A percentile compares a stretch with the other conserved stretches of the same genome.
phyloP scores from a whole-genome alignment of 1,140 invertebrate genomes.

The Drosophila nigrodunni region DNA sequence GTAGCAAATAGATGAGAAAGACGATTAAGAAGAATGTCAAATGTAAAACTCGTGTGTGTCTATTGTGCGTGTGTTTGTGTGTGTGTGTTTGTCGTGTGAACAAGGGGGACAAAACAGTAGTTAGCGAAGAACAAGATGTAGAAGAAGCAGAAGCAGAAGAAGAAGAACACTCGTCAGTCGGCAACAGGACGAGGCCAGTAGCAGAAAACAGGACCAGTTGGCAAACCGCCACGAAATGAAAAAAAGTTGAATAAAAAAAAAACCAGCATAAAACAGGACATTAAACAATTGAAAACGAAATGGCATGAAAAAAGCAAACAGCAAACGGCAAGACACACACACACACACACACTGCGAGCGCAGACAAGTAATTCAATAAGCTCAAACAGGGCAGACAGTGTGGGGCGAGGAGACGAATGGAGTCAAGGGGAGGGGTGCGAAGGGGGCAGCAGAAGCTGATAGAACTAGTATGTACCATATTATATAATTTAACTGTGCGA shows the following conservation, averaged over 20 bases:
- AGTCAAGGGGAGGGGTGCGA: background rate
- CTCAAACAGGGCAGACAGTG: constrained; percentile 26
- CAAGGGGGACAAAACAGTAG: constrained; percentile 7
- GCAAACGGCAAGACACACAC: constrained; percentile 26
- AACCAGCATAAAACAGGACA: constrained; percentile 57
- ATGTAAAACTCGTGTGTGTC: constrained; percentile 4
- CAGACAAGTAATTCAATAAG: constrained; percentile 55
- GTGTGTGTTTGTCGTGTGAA: constrained; percentile 37
- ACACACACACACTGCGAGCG: constrained; percentile 1
- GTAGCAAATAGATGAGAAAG: background rate
- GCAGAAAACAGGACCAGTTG: constrained; percentile 28
- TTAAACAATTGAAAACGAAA: constrained; percentile 65
- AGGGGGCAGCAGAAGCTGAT: constrained; percentile 15
- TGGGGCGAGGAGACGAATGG: background rate
- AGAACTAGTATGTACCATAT: constrained; percentile 34
- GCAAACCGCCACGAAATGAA: constrained; percentile 11
- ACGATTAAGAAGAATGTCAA: background rate
- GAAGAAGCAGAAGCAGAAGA: background rate
- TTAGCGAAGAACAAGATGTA: background rate
- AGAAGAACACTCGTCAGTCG: background rate
- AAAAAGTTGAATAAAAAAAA: background rate
- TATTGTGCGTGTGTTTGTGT: constrained; percentile 32
- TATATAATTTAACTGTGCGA: constrained; percentile 30
- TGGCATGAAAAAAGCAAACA: constrained; percentile 30
- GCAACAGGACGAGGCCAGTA: constrained; percentile 12